A percentile compares a stretch with the other conserved stretches of the same genome.
phyloP scores from a whole-genome alignment of 2,888 invertebrate species.

The Bimastos eiseni region DNA sequence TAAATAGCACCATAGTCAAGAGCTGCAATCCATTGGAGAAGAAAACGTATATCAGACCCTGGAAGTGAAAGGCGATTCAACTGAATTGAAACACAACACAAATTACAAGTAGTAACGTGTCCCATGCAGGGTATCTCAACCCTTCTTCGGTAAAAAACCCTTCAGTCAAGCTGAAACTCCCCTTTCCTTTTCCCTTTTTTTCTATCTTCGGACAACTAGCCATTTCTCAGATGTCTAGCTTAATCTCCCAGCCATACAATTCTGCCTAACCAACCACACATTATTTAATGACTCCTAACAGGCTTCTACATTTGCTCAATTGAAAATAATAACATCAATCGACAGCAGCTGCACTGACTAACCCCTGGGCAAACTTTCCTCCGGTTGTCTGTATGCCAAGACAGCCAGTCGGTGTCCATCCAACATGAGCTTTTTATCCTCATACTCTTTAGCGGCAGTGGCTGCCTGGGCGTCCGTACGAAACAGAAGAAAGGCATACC shows the following conservation, averaged over 20 bases:
- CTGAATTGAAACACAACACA: not conserved
- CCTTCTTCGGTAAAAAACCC: not conserved
- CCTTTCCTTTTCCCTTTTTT: not conserved
- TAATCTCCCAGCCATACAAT: not conserved
- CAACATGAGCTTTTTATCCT: conserved; percentile 29
- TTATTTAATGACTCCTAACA: not conserved
- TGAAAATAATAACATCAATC: not conserved
- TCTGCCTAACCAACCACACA: not conserved
- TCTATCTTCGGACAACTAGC: conserved; percentile 13
- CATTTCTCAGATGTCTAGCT: not conserved
- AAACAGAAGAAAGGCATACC: conserved; percentile 20
- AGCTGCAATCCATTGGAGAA: no score
- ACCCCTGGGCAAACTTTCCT: conserved; percentile 32
- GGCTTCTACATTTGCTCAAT: not conserved
- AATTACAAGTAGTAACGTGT: not conserved
- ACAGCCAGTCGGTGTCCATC: conserved; percentile 29
- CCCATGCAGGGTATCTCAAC: not conserved
- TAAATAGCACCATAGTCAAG: no score
- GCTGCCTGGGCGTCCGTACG: not conserved
- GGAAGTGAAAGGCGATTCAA: not conserved
- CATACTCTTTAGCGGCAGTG: conserved; percentile 13
- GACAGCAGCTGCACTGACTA: not conserved
- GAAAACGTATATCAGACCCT: not conserved
- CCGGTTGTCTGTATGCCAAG: conserved; percentile 31
- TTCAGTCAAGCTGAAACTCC: not conserved